phyloP scores from a whole-genome alignment of 2,113 vertebrate species.

The Tenrec ecaudatus region DNA sequence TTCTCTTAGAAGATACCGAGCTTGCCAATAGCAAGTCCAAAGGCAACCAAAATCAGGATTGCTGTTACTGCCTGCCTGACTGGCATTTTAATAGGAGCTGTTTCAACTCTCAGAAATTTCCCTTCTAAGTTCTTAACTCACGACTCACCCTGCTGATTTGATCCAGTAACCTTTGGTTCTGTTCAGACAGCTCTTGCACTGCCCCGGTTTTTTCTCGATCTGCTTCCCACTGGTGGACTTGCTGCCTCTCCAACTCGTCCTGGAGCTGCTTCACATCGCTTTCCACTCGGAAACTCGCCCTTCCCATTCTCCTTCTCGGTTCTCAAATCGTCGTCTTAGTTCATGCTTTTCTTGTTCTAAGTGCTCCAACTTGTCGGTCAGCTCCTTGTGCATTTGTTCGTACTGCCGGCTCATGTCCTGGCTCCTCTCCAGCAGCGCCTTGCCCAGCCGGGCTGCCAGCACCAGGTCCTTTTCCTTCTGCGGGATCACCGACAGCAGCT shows the following conservation, averaged over 20 bases:
- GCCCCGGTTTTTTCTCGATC: constrained; percentile 94
- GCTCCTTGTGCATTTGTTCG: constrained; percentile 98
- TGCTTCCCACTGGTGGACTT: constrained; percentile 93
- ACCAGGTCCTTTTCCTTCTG: constrained; percentile 98
- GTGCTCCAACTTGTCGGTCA: constrained; percentile 97
- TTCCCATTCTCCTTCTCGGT: constrained; percentile 98
- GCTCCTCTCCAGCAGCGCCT: constrained; percentile 96
- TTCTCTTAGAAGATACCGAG: not conserved
- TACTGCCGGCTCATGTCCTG: constrained; percentile 98
- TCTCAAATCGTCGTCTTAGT: constrained; percentile 93
- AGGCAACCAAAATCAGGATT: not conserved
- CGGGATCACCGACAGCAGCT: constrained; percentile 93
- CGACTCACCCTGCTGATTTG: constrained; percentile 96
- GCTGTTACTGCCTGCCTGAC: not conserved
- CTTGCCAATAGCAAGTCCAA: not conserved
- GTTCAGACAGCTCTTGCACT: constrained; percentile 96
- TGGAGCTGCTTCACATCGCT: constrained; percentile 96
- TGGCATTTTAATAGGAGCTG: not conserved
- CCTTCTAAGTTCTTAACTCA: not conserved
- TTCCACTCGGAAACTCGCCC: constrained; percentile 97
- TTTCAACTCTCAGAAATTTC: not conserved
- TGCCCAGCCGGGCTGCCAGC: constrained; percentile 96
- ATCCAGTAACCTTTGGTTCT: constrained; percentile 98
- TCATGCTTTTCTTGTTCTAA: constrained; percentile 99
- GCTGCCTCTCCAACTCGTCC: constrained; percentile 95